A percentile compares a stretch with the other conserved stretches of the same genome.
phyloP scores from a whole-genome alignment of 2,797 vertebrate species.

The Halcyon smyrnensis region DNA sequence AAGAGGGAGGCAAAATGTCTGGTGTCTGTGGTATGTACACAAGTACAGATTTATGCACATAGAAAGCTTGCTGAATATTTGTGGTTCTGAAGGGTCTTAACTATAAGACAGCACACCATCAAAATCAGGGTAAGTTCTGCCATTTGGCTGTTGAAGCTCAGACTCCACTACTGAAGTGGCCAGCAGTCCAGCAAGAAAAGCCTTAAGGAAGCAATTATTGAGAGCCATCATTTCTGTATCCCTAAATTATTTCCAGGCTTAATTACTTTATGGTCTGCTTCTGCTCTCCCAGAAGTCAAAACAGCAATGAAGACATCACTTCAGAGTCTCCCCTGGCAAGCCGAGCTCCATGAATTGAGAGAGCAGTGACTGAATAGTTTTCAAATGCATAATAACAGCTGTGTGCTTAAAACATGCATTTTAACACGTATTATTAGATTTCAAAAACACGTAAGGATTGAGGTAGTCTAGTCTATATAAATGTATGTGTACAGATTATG shows the following conservation, averaged over 20 bases:
- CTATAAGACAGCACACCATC: neutral
- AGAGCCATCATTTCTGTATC: neutral
- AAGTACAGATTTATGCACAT: neutral
- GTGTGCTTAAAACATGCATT: neutral
- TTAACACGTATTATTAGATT: neutral
- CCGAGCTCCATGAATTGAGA: neutral
- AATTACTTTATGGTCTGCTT: neutral
- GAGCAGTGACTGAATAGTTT: neutral
- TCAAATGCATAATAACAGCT: neutral
- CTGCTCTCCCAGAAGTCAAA: neutral
- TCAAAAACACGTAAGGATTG: neutral
- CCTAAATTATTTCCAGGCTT: neutral
- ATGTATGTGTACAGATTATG: accelerated
- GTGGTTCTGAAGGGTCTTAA: neutral
- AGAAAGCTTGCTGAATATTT: neutral
- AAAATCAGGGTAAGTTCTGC: neutral
- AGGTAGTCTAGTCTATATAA: neutral
- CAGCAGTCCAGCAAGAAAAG: neutral
- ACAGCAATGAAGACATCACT: neutral
- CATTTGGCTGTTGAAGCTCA: neutral
- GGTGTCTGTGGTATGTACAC: neutral
- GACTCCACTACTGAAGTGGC: neutral
- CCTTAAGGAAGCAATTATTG: neutral
- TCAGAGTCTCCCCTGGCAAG: neutral
- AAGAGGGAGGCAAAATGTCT: neutral